These are phyloP conservation scores for Polymixis lichenea DNA, from an alignment of 2,888 invertebrate genomes.

Conservation along the genomic window DNA sequence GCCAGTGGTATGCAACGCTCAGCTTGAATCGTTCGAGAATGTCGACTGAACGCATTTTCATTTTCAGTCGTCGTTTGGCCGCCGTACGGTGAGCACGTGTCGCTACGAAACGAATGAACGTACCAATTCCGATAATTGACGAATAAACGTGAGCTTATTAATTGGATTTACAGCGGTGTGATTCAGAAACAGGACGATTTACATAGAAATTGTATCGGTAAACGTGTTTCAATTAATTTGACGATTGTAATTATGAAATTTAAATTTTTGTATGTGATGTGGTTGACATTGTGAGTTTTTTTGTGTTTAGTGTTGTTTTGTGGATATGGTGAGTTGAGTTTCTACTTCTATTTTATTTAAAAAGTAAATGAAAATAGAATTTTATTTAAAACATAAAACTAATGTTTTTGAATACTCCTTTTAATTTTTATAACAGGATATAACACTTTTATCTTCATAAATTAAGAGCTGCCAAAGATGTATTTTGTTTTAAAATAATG, in stretches of 20 bases:
- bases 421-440: not conserved
- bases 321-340: conserved; percentile 58
- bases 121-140: conserved; percentile 65
- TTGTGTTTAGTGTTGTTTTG: conserved; percentile 57
- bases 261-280: conserved; percentile 56
- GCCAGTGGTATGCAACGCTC: conserved; percentile 55
- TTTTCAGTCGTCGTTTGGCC: conserved; percentile 56
- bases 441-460: not conserved
- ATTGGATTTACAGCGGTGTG: conserved; percentile 66
- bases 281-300: conserved; percentile 53
- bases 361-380: not conserved
- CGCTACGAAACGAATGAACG: conserved; percentile 28
- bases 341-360: not conserved
- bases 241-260: conserved; percentile 52
- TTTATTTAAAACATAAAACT: too few relatives aligned
- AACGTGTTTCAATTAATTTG: conserved; percentile 56
- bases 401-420: not conserved
- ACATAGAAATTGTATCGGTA: conserved; percentile 64
- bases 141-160: conserved; percentile 69
- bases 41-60: conserved; percentile 51
- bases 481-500: not conserved
- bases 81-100: conserved; percentile 49
- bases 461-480: conserved; percentile 42
- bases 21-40: conserved; percentile 55
- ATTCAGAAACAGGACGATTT: conserved; percentile 65